Conservation (phyloP, 2,797 vertebrate species). For the Falco columbarius region DNA sequence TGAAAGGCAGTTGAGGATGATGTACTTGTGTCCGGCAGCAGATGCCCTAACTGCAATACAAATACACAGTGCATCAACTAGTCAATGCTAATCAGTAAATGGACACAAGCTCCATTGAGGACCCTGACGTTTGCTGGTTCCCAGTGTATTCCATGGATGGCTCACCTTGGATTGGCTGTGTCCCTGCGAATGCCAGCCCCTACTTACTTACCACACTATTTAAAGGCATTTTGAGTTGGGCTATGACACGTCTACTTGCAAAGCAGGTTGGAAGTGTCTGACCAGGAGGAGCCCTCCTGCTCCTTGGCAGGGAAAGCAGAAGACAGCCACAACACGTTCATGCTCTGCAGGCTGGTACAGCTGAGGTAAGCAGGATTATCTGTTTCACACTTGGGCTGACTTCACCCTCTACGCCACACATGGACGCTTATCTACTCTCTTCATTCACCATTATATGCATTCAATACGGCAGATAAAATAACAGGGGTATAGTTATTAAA, state of each 20-base stretch:
- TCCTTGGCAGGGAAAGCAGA: background rate
- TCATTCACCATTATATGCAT: background rate
- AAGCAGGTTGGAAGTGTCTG: background rate
- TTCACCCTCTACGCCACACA: background rate
- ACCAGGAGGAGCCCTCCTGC: background rate
- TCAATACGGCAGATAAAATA: background rate
- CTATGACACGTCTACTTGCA: background rate
- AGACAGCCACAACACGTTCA: background rate
- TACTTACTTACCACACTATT: background rate
- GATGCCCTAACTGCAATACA: background rate
- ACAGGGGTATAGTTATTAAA: background rate
- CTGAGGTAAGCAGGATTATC: background rate
- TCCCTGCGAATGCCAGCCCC: background rate
- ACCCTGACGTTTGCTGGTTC: background rate
- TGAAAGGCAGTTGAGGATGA: background rate
- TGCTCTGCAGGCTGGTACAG: background rate
- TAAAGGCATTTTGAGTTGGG: background rate
- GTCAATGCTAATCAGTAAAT: fast-evolving
- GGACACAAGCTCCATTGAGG: background rate
- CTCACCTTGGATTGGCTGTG: background rate
- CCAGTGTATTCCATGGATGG: background rate
- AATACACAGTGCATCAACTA: fast-evolving
- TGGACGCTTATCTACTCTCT: background rate
- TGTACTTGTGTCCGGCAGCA: background rate
- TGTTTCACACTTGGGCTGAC: background rate